Evolutionary conservation across 2,797 vertebrate species (phyloP), one percentile per base, ranked within the genome.

Genomic region (Malacoraja senta): DNA sequence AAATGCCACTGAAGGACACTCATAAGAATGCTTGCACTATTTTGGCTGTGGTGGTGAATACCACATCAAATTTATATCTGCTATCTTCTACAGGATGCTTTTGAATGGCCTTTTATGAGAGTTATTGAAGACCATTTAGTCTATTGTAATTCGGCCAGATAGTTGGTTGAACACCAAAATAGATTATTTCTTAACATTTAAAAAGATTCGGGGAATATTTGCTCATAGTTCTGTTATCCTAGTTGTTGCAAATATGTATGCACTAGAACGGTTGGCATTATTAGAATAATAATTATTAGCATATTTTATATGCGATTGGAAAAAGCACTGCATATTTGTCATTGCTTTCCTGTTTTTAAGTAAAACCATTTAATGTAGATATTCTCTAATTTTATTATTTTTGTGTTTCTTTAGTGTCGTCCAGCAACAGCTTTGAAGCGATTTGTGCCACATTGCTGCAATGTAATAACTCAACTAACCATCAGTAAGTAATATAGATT

Each of bases 401-500:
- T 88, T 91, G 19, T 78, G 53, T 61, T 12, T 93, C 94, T 94
- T 91, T 94, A 99, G 99, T 99, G 98, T 96, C 98, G 97, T 94
- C 98, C 99, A 0, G 97, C 97, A 95, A 98, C 99, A 94, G 97
- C 98, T 93, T 96, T 99, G 94, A 98, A 98, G 96, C 95, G 98
- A 19, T 99, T 99, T 96, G 97, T 99, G 94, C 98, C 98, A 72
- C 98, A 99, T 93, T 99, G 98, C 96, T 99, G 98, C 95, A 97
- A 95, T 84, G 97, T 98, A 94, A 98, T 99, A 95, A 97, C 97
- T 95, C 98, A 99, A 94, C 98, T 99, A 86, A 97, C 98, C 94
- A 96, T 95, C 96, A 97, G 99, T 99, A 98, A 99, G 99, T 98
- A 93, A 53, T 58, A 44, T 29, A 58, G 38, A 9, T 92, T 74